These are phyloP conservation scores for Pristionchus exspectatus DNA, from an alignment of 2,888 invertebrate species.

Conservation along the genomic window DNA sequence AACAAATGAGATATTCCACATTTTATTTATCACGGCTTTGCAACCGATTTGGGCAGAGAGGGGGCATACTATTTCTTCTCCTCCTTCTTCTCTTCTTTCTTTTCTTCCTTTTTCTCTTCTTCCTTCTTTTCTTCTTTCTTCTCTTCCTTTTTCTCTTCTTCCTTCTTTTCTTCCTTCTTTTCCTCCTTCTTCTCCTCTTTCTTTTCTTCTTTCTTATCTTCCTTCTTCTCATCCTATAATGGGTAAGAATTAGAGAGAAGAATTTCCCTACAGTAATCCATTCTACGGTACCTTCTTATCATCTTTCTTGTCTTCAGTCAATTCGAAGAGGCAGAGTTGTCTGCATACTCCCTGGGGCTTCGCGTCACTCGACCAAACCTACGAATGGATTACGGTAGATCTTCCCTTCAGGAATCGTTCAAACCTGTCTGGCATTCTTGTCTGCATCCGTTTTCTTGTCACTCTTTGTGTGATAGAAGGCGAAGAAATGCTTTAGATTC, in stretches of 20 bases:
- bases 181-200: slow-evolving; percentile 12
- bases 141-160: slow-evolving; percentile 23
- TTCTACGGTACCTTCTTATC: background rate
- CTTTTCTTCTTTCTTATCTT: slow-evolving; percentile 17
- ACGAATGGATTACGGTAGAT: background rate
- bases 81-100: slow-evolving; percentile 44
- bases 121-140: slow-evolving; percentile 36
- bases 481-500: slow-evolving; percentile 60
- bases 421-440: slow-evolving; percentile 38
- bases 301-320: slow-evolving; percentile 28
- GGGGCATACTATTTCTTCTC: background rate
- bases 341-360: slow-evolving; percentile 64
- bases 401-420: background rate
- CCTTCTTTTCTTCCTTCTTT: background rate
- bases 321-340: slow-evolving; percentile 55
- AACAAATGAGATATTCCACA: background rate
- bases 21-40: slow-evolving; percentile 8
- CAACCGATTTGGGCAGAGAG: background rate
- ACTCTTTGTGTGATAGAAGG: slow-evolving; percentile 60
- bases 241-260: background rate
- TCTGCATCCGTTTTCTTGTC: slow-evolving; percentile 55
- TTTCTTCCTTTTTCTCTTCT: slow-evolving; percentile 11
- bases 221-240: background rate
- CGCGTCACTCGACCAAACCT: slow-evolving; percentile 58
- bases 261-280: background rate